Evolutionary conservation across 2,888 invertebrate species (phyloP), one percentile per base, ranked within the genome.

Genomic region (Nipponacmea schrenckii): DNA sequence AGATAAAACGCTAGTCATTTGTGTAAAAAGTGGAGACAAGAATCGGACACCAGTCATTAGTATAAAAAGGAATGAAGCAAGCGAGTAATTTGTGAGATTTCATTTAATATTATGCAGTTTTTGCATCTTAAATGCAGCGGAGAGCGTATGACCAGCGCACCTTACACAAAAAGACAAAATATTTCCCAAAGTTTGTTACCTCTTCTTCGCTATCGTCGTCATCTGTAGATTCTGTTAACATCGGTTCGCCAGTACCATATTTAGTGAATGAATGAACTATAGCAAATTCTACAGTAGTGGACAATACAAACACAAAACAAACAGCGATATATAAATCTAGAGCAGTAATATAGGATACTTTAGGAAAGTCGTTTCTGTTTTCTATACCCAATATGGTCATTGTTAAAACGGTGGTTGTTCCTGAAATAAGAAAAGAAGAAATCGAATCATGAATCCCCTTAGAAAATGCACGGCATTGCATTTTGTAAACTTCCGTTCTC

Each of bases 341-440:
- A 5, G 88, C 88, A 2, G 88, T 88, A n/a, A 84, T 80, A 72
- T 88, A 88, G 26, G 85, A 82, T 3, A 88, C 86, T 70, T 86
- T 83, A 7, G 88, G 88, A 5, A 88, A 80, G 71, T 87, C 87
- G 48, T 81, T 81, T 50, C 87, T 77, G 69, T 84, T 85, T 75
- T 88, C 88, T 48, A 88, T 76, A 12, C 83, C 83, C 17, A 88
- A 79, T 0, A 97, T 96, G 0, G 96, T 96, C 8, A 97, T 91
- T 0, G 97, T 97, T 70, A 97, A 90, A 26, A 97, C 96, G 0
- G 97, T 95, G 0, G 96, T 97, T 70, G 97, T 96, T 48, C 97
- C 92, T 92, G 83, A 1, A 74, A 68, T 46, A 14, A 14, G 20
- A 56, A 15, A 39, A 39, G 39, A 39, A 7, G 8, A 39, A n/a